Conservation (phyloP, 1,140 invertebrate genomes). For the Meloidogyne floridensis region DNA sequence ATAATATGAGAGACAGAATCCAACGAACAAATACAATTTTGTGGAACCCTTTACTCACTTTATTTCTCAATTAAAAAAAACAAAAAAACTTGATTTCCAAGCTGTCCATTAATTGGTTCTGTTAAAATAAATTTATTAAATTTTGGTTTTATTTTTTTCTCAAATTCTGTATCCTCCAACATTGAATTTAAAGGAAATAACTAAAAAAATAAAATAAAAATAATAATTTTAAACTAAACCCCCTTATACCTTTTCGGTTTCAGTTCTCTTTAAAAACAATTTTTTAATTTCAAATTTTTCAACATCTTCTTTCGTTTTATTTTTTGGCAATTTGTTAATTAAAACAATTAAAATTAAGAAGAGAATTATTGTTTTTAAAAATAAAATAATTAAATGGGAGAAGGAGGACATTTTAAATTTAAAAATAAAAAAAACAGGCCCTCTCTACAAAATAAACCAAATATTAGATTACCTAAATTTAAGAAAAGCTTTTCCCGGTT, state of each 20-base stretch:
- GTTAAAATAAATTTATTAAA: constrained; percentile 10
- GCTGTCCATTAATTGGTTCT: constrained; percentile 8
- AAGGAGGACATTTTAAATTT: neutral
- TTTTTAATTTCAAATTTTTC: neutral
- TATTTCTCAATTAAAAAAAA: neutral
- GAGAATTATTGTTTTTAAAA: neutral
- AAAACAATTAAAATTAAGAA: neutral
- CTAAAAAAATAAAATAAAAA: neutral
- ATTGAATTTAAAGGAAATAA: neutral
- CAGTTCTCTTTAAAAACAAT: neutral
- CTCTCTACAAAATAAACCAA: too few species aligned
- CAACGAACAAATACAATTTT: too few species aligned
- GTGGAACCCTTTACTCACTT: too few species aligned
- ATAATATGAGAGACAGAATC: too few species aligned
- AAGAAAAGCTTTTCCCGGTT: too few species aligned
- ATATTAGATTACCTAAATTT: too few species aligned
- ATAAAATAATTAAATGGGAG: neutral
- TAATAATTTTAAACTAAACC: too few species aligned
- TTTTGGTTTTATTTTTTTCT: constrained; percentile 3
- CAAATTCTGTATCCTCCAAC: neutral
- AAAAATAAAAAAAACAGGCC: too few species aligned
- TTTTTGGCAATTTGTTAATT: neutral
- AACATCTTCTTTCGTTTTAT: neutral
- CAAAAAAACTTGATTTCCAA: constrained; percentile 5
- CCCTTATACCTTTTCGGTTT: neutral